phyloP scores from a whole-genome alignment of 1,140 invertebrate genomes.

The Anastatus disparis region DNA sequence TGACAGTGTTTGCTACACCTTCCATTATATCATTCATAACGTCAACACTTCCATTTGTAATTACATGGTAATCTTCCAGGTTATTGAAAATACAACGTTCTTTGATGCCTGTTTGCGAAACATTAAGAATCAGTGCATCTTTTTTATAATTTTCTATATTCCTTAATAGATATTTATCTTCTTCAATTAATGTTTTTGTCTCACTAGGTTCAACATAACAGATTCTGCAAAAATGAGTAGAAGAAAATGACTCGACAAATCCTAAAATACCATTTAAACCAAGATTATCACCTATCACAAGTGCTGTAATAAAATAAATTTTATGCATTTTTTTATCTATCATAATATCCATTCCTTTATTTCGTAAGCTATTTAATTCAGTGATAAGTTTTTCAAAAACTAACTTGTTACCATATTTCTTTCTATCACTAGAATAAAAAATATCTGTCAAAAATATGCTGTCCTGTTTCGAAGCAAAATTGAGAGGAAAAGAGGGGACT shows the following conservation, averaged over 20 bases:
- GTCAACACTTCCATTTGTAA: slow-evolving; percentile 7
- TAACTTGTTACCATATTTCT: slow-evolving; percentile 13
- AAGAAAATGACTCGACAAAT: slow-evolving; percentile 25
- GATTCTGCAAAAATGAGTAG: slow-evolving; percentile 37
- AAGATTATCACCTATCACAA: slow-evolving; percentile 36
- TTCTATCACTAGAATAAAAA: slow-evolving; percentile 27
- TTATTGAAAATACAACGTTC: slow-evolving; percentile 31
- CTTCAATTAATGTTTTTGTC: slow-evolving; percentile 7
- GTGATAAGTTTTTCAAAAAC: slow-evolving; percentile 25
- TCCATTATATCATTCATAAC: slow-evolving; percentile 36
- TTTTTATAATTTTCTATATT: slow-evolving; percentile 5
- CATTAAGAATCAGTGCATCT: slow-evolving; percentile 10
- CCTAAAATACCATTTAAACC: slow-evolving; percentile 34
- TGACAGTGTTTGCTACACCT: slow-evolving; percentile 23
- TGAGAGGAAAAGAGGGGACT: slow-evolving; percentile 24
- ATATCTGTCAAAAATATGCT: slow-evolving; percentile 33
- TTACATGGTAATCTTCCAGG: slow-evolving; percentile 31
- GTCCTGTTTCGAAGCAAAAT: slow-evolving; percentile 12
- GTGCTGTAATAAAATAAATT: slow-evolving; percentile 32
- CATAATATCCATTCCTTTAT: slow-evolving; percentile 16
- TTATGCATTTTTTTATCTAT: slow-evolving; percentile 21
- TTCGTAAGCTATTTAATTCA: slow-evolving; percentile 27
- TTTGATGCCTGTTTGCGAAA: slow-evolving; percentile 18
- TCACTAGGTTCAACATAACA: slow-evolving; percentile 18
- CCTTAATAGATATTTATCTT: slow-evolving; percentile 8